Conservation (phyloP, 2,888 invertebrate genomes). For the Thera britannica region DNA sequence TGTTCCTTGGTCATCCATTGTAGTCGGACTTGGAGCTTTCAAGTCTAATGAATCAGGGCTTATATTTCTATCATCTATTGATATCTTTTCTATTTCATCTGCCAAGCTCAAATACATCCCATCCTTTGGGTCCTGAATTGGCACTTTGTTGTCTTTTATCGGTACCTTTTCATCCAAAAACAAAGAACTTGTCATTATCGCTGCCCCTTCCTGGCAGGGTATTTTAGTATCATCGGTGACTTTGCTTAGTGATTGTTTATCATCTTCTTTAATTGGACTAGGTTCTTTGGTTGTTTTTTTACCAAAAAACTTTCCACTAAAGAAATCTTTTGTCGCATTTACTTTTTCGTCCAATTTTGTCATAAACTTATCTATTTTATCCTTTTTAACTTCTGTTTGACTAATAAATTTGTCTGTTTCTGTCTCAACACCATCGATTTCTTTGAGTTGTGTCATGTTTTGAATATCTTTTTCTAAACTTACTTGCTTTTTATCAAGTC, state of each 20-base stretch:
- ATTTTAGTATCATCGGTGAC: neutral
- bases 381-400: conserved; percentile 40
- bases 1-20: neutral
- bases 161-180: neutral
- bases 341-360: conserved; percentile 58
- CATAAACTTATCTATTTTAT: conserved; percentile 52
- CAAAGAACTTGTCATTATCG: conserved; percentile 2
- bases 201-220: neutral
- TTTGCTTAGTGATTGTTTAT: conserved; percentile 10
- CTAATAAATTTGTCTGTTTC: conserved; percentile 47
- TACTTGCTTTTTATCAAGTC: conserved; percentile 75
- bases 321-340: conserved; percentile 54
- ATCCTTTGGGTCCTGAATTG: neutral
- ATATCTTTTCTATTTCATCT: conserved; percentile 18
- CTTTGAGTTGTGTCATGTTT: conserved; percentile 20
- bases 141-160: neutral
- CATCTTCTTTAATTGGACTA: conserved; percentile 20
- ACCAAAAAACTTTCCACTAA: conserved; percentile 49
- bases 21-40: conserved; percentile 4
- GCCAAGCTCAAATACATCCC: conserved; percentile 15
- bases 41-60: conserved; percentile 17
- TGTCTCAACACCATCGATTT: conserved; percentile 55
- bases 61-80: conserved; percentile 4
- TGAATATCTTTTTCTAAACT: conserved; percentile 64
- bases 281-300: conserved; percentile 34